Conservation (phyloP, 2,888 invertebrate species). For the Bibio marci region DNA sequence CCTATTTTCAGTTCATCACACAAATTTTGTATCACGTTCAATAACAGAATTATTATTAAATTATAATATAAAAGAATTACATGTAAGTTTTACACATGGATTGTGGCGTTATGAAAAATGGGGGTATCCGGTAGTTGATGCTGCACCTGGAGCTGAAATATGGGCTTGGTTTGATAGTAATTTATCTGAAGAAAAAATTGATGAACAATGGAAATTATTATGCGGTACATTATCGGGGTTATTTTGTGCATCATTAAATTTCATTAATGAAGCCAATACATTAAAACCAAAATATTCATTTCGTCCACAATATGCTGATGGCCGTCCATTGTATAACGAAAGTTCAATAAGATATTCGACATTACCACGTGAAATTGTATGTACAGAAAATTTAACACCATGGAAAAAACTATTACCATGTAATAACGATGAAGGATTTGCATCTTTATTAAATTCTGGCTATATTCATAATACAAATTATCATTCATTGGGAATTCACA, state of each 20-base stretch:
- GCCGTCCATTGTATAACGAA: constrained; percentile 27
- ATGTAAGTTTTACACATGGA: constrained; percentile 83
- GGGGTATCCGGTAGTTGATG: constrained; percentile 83
- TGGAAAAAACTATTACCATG: constrained; percentile 97
- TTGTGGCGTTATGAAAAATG: constrained; percentile 85
- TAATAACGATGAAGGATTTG: constrained; percentile 73
- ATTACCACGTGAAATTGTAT: constrained; percentile 90
- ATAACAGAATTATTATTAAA: constrained; percentile 73
- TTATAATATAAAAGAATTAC: constrained; percentile 76
- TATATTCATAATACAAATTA: constrained; percentile 85
- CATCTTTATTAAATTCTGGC: constrained; percentile 75
- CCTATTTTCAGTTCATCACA: constrained; percentile 51
- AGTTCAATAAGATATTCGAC: constrained; percentile 62
- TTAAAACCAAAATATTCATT: constrained; percentile 70
- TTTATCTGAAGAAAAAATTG: constrained; percentile 37
- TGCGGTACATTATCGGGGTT: constrained; percentile 85
- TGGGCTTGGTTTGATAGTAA: constrained; percentile 76
- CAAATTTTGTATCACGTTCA: constrained; percentile 72
- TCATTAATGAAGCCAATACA: constrained; percentile 72
- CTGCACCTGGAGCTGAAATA: constrained; percentile 86
- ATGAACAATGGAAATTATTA: constrained; percentile 73
- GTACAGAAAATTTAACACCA: constrained; percentile 97
- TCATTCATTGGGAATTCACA: constrained; percentile 75
- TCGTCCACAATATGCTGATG: constrained; percentile 36
- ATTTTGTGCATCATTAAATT: constrained; percentile 91